Conservation (phyloP, 2,797 vertebrate genomes). For the Syngnathus acus region DNA sequence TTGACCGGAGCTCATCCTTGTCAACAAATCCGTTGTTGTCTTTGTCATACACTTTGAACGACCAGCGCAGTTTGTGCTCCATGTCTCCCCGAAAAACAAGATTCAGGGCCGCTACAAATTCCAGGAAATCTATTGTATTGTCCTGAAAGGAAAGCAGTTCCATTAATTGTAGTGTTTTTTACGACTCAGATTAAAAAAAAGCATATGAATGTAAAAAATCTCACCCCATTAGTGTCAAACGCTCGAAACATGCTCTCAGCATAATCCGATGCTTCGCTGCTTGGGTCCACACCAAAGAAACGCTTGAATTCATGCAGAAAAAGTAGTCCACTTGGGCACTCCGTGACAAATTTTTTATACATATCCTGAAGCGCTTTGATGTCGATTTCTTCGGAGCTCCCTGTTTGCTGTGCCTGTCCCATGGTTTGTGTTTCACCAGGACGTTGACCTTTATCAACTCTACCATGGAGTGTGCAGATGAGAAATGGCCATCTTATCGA, state of each 20-base stretch:
- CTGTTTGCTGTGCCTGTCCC: conserved; percentile 60
- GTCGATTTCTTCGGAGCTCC: conserved; percentile 54
- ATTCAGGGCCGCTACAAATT: conserved; percentile 69
- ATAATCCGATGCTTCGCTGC: conserved; percentile 65
- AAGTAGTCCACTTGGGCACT: conserved; percentile 67
- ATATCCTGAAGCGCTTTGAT: conserved; percentile 67
- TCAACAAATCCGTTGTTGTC: conserved; percentile 65
- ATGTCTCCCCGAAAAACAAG: conserved; percentile 65
- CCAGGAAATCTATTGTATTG: conserved; percentile 67
- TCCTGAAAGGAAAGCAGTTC: conserved; percentile 46
- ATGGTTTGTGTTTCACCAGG: conserved; percentile 35
- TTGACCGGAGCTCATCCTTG: conserved; percentile 56
- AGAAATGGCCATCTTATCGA: conserved; percentile 8
- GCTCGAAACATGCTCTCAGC: conserved; percentile 68
- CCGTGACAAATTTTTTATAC: conserved; percentile 69
- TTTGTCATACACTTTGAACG: conserved; percentile 70
- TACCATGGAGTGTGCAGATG: not conserved
- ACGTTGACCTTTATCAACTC: conserved; percentile 23
- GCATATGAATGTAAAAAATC: conserved; percentile 8
- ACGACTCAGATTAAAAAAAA: not conserved
- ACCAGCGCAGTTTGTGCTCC: conserved; percentile 68
- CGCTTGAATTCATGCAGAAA: conserved; percentile 72
- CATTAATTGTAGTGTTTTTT: not conserved
- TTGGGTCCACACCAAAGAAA: conserved; percentile 66
- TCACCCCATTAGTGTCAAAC: conserved; percentile 73